Percentiles rank a stretch among this genome's conserved stretches.
These are phyloP conservation scores for Amblyopsis hoosieri DNA, from an alignment of 2,797 vertebrate genomes.

Conservation along the genomic window DNA sequence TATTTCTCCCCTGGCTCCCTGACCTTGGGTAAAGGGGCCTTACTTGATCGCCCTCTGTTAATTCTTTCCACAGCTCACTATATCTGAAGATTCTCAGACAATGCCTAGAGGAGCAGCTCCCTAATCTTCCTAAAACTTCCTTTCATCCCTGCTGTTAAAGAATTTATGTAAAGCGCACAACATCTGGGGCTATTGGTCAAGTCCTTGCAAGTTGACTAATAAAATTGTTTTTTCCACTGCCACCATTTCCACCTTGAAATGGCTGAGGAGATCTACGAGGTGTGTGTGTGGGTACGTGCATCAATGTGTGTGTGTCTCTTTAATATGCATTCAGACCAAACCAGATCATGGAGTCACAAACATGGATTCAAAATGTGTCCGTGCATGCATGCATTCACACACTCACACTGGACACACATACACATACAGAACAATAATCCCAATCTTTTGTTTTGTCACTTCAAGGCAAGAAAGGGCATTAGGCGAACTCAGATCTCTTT, in stretches of 20 bases:
- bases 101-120: constrained; percentile 93
- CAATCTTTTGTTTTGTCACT: constrained; percentile 72
- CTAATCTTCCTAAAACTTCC: constrained; percentile 99
- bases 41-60: constrained; percentile 47
- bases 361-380: not conserved
- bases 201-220: constrained; percentile 91
- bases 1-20: constrained; percentile 28
- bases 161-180: constrained; percentile 92
- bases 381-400: constrained; percentile 6
- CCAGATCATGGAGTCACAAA: constrained; percentile 48
- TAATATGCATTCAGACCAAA: constrained; percentile 73
- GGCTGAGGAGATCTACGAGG: constrained; percentile 88
- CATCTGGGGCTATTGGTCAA: constrained; percentile 82
- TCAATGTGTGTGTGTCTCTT: constrained; percentile 28
- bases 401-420: constrained; percentile 37
- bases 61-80: constrained; percentile 78
- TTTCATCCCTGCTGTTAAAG: constrained; percentile 99
- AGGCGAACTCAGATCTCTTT: constrained; percentile 59
- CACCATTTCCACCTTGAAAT: constrained; percentile 95
- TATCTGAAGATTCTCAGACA: constrained; percentile 98
- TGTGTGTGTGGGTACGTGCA: constrained; percentile 20
- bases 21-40: not conserved
- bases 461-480: constrained; percentile 66
- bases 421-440: constrained; percentile 34
- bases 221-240: constrained; percentile 93